These are phyloP conservation scores for Agonum fuliginosum DNA, from an alignment of 2,888 invertebrate species.

Conservation along the genomic window DNA sequence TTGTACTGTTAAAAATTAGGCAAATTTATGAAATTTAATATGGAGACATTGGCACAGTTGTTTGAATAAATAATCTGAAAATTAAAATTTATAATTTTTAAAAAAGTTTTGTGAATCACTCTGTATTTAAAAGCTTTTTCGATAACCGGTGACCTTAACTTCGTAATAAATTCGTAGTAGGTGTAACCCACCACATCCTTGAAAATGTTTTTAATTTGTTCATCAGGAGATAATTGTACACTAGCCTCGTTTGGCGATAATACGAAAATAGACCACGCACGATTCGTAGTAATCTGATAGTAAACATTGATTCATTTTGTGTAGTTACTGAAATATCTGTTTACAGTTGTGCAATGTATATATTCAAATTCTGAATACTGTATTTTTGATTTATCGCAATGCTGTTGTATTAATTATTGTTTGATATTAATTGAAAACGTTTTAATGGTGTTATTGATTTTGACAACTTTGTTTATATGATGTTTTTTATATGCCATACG, in stretches of 20 bases:
- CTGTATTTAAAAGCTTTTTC: too few relatives aligned
- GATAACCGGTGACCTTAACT: background rate
- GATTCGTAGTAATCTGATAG: constrained; percentile 26
- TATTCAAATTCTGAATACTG: background rate
- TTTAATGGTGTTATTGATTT: too few relatives aligned
- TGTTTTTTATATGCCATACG: too few relatives aligned
- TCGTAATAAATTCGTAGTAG: background rate
- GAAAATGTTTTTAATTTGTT: constrained; percentile 19
- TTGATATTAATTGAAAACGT: too few relatives aligned
- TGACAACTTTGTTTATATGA: too few relatives aligned
- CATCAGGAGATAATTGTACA: constrained; percentile 19
- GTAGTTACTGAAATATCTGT: constrained; percentile 26
- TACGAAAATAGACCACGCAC: constrained; percentile 22
- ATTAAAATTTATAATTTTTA: too few relatives aligned
- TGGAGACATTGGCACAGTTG: too few relatives aligned
- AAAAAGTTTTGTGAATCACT: too few relatives aligned
- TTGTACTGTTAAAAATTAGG: too few relatives aligned
- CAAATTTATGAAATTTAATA: too few relatives aligned
- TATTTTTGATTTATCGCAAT: too few relatives aligned
- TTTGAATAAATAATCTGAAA: too few relatives aligned
- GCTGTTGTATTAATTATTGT: constrained; percentile 8
- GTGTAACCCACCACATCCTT: constrained; percentile 5
- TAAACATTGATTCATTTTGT: constrained; percentile 33
- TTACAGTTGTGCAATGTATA: constrained; percentile 15
- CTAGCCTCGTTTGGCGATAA: constrained; percentile 17